phyloP scores from a whole-genome alignment of 64 coral and sea anemone genomes.

The Montipora capricornis region DNA sequence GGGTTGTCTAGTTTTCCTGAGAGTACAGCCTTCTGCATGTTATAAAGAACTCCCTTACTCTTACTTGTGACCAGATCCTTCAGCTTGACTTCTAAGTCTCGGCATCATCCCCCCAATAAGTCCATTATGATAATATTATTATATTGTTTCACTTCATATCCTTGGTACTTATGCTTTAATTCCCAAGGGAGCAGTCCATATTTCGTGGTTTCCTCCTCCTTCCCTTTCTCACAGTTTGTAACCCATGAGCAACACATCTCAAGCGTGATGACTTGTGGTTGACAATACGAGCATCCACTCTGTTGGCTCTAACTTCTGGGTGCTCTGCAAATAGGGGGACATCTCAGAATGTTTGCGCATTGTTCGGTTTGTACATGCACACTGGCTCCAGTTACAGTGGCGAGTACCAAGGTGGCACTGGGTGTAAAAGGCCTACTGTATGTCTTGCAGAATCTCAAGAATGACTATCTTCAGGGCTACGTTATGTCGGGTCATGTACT shows the following conservation, averaged over 20 bases:
- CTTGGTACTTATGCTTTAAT: constrained; percentile 54
- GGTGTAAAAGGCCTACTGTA: neutral
- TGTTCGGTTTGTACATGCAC: too few relatives aligned
- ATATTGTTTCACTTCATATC: constrained; percentile 45
- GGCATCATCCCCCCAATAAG: constrained; percentile 40
- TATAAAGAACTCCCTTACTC: constrained; percentile 35
- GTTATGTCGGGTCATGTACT: constrained; percentile 17
- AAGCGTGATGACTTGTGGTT: too few relatives aligned
- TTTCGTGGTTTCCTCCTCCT: constrained; percentile 36
- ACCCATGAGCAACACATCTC: constrained; percentile 16
- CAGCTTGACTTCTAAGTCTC: constrained; percentile 11
- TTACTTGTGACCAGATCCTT: constrained; percentile 41
- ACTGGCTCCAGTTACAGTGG: too few relatives aligned
- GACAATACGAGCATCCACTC: too few relatives aligned
- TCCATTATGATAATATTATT: constrained; percentile 31
- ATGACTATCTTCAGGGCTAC: neutral
- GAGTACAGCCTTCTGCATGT: neutral
- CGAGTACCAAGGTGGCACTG: constrained; percentile 21
- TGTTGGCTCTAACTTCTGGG: too few relatives aligned
- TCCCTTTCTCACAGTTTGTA: constrained; percentile 33
- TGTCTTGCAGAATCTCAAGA: too few relatives aligned
- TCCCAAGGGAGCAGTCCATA: constrained; percentile 32
- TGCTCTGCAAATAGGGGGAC: too few relatives aligned
- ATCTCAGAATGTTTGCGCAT: too few relatives aligned
- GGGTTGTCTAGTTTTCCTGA: constrained; percentile 43